phyloP scores from a whole-genome alignment of 2,113 vertebrate species.

The Albula goreensis region DNA sequence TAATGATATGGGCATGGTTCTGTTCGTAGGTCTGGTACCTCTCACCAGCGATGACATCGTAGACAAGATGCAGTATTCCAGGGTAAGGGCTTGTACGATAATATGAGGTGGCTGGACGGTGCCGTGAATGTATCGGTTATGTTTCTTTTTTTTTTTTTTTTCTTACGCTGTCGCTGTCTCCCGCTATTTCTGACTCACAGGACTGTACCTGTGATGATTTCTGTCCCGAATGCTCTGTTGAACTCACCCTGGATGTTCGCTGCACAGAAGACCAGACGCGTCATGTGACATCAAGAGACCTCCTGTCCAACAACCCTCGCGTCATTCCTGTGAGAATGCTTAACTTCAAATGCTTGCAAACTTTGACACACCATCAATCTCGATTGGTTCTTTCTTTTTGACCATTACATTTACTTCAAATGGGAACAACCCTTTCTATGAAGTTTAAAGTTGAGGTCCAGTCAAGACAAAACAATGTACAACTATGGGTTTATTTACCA shows the following conservation, averaged over 20 bases:
- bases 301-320: constrained; percentile 91
- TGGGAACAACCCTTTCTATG: too few relatives aligned
- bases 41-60: constrained; percentile 97
- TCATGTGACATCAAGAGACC: constrained; percentile 90
- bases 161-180: neutral
- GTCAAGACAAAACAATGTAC: too few relatives aligned
- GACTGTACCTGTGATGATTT: constrained; percentile 96
- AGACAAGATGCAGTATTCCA: constrained; percentile 95
- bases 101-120: neutral
- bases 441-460: too few relatives aligned
- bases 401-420: too few relatives aligned
- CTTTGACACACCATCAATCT: too few relatives aligned
- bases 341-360: too few relatives aligned
- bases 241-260: constrained; percentile 90
- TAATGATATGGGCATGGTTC: constrained; percentile 18
- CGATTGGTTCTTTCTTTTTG: too few relatives aligned
- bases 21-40: constrained; percentile 83
- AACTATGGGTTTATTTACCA: too few relatives aligned
- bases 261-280: constrained; percentile 96
- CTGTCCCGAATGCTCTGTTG: constrained; percentile 93
- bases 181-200: constrained; percentile 53
- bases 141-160: neutral
- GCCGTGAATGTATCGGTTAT: neutral
- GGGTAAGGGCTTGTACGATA: constrained; percentile 65
- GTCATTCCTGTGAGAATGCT: constrained; percentile 88